Conservation (phyloP, 2,113 vertebrate species). For the Brachyhypopomus occidentalis region DNA sequence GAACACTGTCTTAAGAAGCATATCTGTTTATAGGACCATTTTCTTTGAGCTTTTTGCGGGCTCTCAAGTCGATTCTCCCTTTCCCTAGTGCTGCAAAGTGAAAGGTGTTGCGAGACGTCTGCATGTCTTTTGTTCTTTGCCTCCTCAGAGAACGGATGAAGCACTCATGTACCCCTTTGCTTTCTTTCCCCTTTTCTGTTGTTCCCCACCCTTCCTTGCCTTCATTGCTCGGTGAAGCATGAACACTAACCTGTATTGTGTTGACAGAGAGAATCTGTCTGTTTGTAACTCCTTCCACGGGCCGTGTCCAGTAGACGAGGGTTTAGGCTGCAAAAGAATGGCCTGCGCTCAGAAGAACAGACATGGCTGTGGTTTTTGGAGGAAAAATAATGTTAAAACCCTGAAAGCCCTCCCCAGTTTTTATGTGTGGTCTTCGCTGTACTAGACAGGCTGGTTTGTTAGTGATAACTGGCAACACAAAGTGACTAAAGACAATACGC, state of each 20-base stretch:
- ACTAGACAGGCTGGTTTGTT: conserved; percentile 6
- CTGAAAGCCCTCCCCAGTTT: neutral
- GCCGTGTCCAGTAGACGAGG: neutral
- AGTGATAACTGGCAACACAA: neutral
- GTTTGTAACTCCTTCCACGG: conserved; percentile 52
- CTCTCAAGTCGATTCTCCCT: conserved; percentile 35
- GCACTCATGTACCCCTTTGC: conserved; percentile 34
- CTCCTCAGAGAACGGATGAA: conserved; percentile 52
- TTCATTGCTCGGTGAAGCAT: conserved; percentile 66
- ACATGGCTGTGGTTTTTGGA: neutral
- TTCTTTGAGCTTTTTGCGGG: neutral
- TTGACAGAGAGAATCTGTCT: conserved; percentile 61
- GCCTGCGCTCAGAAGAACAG: conserved; percentile 21
- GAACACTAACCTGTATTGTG: conserved; percentile 69
- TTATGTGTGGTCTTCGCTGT: neutral
- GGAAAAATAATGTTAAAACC: neutral
- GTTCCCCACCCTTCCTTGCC: conserved; percentile 11
- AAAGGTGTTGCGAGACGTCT: conserved; percentile 61
- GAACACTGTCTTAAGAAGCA: conserved; percentile 44
- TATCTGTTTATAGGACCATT: neutral
- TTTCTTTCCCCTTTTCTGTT: conserved; percentile 19
- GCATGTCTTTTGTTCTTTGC: conserved; percentile 68
- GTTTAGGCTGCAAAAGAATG: conserved; percentile 48
- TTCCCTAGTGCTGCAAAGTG: conserved; percentile 63
- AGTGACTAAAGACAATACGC: neutral